These are phyloP conservation scores for Conopomorpha cramerella DNA, from an alignment of 1,140 invertebrate genomes.

Conservation along the genomic window DNA sequence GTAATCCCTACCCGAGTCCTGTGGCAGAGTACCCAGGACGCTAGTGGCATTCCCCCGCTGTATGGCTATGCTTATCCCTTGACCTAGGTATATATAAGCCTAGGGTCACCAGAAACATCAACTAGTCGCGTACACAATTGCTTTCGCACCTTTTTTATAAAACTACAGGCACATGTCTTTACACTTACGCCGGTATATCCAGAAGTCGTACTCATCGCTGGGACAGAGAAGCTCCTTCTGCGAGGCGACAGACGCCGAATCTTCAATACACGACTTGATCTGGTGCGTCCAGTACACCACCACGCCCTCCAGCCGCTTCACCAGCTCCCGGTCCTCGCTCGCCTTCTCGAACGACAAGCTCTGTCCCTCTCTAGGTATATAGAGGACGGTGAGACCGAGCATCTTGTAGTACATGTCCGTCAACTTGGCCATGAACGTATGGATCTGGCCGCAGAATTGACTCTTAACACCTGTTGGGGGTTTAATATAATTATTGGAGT, in stretches of 20 bases:
- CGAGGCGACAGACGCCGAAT: constrained; percentile 70
- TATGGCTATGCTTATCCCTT: too few relatives aligned
- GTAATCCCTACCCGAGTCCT: too few relatives aligned
- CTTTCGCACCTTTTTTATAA: too few relatives aligned
- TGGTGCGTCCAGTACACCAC: constrained; percentile 86
- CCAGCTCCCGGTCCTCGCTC: constrained; percentile 69
- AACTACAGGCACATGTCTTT: too few relatives aligned
- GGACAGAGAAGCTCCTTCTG: constrained; percentile 74
- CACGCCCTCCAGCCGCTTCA: constrained; percentile 79
- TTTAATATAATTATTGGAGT: too few relatives aligned
- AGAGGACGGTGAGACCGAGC: constrained; percentile 79
- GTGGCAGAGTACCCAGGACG: too few relatives aligned
- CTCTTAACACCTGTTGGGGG: constrained; percentile 82
- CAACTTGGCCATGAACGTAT: constrained; percentile 76
- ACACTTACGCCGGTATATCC: constrained; percentile 79
- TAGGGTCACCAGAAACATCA: too few relatives aligned
- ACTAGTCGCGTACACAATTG: too few relatives aligned
- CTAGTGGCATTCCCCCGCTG: too few relatives aligned
- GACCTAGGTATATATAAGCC: too few relatives aligned
- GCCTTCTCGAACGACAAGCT: constrained; percentile 60
- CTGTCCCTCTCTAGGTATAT: constrained; percentile 78
- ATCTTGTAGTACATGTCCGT: constrained; percentile 84
- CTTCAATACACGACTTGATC: constrained; percentile 77
- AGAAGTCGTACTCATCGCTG: constrained; percentile 87
- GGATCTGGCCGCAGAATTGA: constrained; percentile 75